Percentiles rank a stretch among this genome's conserved stretches.
phyloP scores from a whole-genome alignment of 2,113 vertebrate species.

The Lutjanus erythropterus region DNA sequence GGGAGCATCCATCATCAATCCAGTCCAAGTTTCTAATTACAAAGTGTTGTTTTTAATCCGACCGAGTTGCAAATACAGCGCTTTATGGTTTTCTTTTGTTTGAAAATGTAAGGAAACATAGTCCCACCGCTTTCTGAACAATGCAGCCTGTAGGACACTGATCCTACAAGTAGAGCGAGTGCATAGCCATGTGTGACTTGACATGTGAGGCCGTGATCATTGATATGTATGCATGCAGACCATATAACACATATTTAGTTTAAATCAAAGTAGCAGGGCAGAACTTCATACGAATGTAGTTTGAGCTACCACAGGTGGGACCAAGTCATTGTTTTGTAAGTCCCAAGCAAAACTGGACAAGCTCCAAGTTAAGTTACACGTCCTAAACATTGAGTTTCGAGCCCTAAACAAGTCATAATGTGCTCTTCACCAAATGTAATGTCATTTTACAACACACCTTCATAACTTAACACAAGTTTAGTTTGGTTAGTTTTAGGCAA shows the following conservation, averaged over 20 bases:
- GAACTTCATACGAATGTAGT: not conserved
- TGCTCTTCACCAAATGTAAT: too few relatives aligned
- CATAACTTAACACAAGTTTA: too few relatives aligned
- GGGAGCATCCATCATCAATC: slow-evolving; percentile 36
- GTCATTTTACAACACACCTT: too few relatives aligned
- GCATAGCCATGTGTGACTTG: not conserved
- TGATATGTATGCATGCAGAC: not conserved
- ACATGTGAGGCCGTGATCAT: not conserved
- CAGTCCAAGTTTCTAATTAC: slow-evolving; percentile 12
- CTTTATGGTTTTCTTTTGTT: not conserved
- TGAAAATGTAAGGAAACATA: not conserved
- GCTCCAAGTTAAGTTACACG: too few relatives aligned
- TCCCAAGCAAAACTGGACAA: too few relatives aligned
- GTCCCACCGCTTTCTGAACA: not conserved
- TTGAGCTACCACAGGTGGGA: too few relatives aligned
- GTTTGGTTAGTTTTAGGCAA: too few relatives aligned
- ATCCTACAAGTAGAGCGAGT: not conserved
- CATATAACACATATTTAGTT: not conserved
- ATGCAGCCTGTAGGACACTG: not conserved
- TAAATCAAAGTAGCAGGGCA: not conserved
- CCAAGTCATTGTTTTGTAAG: too few relatives aligned
- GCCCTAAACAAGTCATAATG: too few relatives aligned
- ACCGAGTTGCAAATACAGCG: not conserved
- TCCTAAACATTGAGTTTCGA: too few relatives aligned
- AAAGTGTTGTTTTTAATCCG: not conserved